A percentile compares a stretch with the other conserved stretches of the same genome.
These are phyloP conservation scores for Limnephilus marmoratus DNA, from an alignment of 2,888 invertebrate species.

Conservation along the genomic window DNA sequence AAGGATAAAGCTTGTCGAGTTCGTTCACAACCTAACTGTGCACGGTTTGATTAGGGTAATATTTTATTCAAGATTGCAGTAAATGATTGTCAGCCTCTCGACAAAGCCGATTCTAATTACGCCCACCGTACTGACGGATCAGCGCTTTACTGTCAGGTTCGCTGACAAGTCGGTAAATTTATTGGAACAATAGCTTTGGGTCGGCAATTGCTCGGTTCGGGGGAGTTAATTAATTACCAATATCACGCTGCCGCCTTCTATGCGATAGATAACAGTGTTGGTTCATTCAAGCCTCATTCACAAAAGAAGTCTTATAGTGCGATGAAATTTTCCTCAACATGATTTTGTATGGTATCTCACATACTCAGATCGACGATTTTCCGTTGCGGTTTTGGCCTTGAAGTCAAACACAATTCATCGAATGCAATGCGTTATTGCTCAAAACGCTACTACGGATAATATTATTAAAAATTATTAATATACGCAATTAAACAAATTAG, in stretches of 20 bases:
- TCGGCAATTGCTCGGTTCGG: neutral
- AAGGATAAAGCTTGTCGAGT: neutral
- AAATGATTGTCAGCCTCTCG: neutral
- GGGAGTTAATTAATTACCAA: neutral
- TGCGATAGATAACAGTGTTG: neutral
- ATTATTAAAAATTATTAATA: neutral
- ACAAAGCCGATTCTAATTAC: neutral
- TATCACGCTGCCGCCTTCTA: neutral
- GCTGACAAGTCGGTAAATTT: neutral
- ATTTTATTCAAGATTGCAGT: neutral
- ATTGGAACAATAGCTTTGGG: neutral
- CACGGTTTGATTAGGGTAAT: neutral
- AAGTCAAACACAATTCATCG: neutral
- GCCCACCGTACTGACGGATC: neutral
- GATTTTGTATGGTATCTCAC: neutral
- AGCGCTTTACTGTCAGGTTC: slow-evolving; percentile 14
- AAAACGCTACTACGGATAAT: neutral
- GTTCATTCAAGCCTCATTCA: neutral
- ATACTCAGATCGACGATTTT: neutral
- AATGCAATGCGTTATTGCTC: neutral
- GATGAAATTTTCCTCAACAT: neutral
- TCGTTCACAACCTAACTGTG: neutral
- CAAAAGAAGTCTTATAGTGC: neutral
- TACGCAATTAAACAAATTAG: neutral
- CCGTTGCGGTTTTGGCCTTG: neutral